These are phyloP conservation scores for Callimorpha dominula DNA, from an alignment of 2,888 invertebrate species.

Conservation along the genomic window DNA sequence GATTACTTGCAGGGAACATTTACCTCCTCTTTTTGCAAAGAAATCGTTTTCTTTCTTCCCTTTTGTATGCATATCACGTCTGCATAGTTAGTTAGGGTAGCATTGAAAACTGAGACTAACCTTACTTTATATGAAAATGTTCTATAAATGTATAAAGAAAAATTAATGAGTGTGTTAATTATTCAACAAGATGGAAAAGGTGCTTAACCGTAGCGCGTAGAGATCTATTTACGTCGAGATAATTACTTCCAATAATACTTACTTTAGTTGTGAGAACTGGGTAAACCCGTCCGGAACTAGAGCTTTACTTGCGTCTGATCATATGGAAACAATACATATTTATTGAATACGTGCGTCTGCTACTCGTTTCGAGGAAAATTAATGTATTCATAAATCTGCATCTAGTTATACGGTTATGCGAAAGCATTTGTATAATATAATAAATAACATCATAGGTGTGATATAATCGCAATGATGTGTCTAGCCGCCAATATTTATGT, in stretches of 20 bases:
- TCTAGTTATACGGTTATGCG: conserved; percentile 7
- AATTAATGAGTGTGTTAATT: conserved; percentile 6
- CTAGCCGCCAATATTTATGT: conserved; percentile 7
- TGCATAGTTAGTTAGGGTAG: conserved; percentile 27
- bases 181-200: conserved; percentile 7
- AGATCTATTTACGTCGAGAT: conserved; percentile 37
- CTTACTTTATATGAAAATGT: conserved; percentile 18
- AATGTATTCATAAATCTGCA: conserved; percentile 13
- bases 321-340: conserved; percentile 19
- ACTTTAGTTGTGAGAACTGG: conserved; percentile 43
- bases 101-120: conserved; percentile 20
- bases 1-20: conserved; percentile 42
- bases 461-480: conserved; percentile 34
- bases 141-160: conserved; percentile 33
- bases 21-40: conserved; percentile 42
- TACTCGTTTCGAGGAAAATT: conserved; percentile 14
- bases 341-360: conserved; percentile 11
- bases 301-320: conserved; percentile 17
- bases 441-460: conserved; percentile 27
- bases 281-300: conserved; percentile 52
- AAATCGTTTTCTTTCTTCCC: conserved; percentile 35
- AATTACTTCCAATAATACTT: conserved; percentile 46
- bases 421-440: background rate
- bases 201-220: conserved; percentile 4
- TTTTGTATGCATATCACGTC: conserved; percentile 41